Percentiles rank a stretch among this genome's conserved stretches.
Evolutionary conservation across 2,888 invertebrate genomes (phyloP).

Genomic region (Harmothoe impar): DNA sequence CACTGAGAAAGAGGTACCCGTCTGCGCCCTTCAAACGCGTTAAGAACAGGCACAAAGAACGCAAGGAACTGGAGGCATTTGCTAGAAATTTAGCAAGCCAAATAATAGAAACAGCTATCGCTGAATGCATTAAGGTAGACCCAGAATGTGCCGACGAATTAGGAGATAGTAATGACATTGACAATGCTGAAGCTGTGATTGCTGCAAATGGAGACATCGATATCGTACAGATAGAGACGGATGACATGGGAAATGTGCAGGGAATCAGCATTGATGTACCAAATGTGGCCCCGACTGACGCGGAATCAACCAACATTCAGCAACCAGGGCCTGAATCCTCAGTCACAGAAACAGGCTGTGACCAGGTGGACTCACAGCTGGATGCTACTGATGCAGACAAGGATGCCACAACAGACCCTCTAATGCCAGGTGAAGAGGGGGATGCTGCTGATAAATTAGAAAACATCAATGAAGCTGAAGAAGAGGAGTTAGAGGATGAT

Average conservation of each 20-base stretch:
- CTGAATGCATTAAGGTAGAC: neutral
- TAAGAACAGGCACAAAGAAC: conserved; percentile 8
- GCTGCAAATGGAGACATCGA: neutral
- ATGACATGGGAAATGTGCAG: neutral
- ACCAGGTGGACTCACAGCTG: neutral
- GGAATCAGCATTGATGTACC: neutral
- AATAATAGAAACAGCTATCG: neutral
- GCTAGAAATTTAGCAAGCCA: neutral
- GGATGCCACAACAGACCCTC: neutral
- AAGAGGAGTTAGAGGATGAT: neutral
- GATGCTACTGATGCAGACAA: neutral
- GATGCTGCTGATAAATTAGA: too few species aligned
- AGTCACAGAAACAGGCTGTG: neutral
- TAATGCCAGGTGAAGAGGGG: too few species aligned
- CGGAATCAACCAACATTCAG: neutral
- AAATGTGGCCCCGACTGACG: neutral
- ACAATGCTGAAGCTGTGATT: neutral
- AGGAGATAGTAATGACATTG: neutral
- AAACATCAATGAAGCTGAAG: neutral
- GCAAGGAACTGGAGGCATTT: conserved; percentile 32
- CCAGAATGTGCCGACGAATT: neutral
- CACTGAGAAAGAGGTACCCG: conserved; percentile 74
- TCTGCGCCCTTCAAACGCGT: conserved; percentile 71
- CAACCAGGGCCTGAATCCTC: neutral
- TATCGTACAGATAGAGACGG: neutral